Conservation (phyloP, 2,888 invertebrate genomes). For the Cecidostiba fungosa region DNA sequence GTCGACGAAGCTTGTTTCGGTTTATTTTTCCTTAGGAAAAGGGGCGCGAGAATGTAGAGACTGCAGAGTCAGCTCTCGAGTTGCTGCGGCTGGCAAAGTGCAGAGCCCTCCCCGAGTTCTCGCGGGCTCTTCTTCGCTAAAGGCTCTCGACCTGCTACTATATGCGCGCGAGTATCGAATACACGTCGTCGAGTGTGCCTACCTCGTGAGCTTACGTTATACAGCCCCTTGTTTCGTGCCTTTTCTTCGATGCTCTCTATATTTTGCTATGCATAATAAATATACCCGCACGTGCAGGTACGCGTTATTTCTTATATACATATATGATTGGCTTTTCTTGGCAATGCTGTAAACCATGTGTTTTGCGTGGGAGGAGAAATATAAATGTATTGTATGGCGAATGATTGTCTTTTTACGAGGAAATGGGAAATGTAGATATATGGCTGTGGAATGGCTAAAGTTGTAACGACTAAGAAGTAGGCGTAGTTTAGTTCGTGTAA, state of each 20-base stretch:
- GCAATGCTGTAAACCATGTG: not conserved
- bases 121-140: slow-evolving; percentile 8
- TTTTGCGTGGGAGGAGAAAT: not conserved
- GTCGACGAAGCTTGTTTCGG: not conserved
- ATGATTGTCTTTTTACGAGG: not conserved
- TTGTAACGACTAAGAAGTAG: not conserved
- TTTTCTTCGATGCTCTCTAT: not conserved
- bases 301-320: not conserved
- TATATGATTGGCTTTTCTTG: not conserved
- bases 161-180: slow-evolving; percentile 44
- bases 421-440: not conserved
- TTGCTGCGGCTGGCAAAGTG: not conserved
- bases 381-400: not conserved
- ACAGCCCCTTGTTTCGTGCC: not conserved
- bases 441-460: not conserved
- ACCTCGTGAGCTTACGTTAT: not conserved
- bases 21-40: slow-evolving; percentile 21
- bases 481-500: not conserved
- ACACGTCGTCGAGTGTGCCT: slow-evolving; percentile 19
- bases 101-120: not conserved
- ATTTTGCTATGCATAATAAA: slow-evolving; percentile 21
- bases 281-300: not conserved
- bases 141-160: slow-evolving; percentile 50
- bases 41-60: slow-evolving; percentile 37
- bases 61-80: slow-evolving; percentile 5